Conservation (phyloP, 92 coral and sea anemone genomes). For the Zoanthus sociatus region DNA sequence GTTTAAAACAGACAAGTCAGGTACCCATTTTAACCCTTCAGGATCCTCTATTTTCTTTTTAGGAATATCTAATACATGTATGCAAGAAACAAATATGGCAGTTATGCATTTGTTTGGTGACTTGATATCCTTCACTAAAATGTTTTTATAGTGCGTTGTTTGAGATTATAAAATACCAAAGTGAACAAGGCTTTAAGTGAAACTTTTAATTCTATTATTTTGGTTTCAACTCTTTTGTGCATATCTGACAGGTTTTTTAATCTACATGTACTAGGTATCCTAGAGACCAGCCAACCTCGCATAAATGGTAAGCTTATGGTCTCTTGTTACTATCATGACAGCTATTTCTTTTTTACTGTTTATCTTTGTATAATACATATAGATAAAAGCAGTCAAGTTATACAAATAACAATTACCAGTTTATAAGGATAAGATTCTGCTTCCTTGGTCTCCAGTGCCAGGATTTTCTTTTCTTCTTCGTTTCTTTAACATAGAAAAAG, state of each 20-base stretch:
- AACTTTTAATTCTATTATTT: slow-evolving; percentile 10
- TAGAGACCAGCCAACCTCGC: slow-evolving; percentile 53
- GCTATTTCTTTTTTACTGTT: background rate
- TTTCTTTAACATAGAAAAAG: no score
- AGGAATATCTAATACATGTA: slow-evolving; percentile 31
- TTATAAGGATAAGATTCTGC: background rate
- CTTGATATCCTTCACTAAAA: slow-evolving; percentile 24
- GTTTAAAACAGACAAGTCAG: no score
- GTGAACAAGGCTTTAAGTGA: background rate
- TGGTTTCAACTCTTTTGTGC: background rate
- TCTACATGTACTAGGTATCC: slow-evolving; percentile 55
- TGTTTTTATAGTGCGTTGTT: background rate
- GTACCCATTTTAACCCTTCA: background rate
- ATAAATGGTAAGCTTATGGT: slow-evolving; percentile 48
- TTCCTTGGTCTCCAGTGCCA: background rate
- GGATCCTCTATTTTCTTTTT: background rate
- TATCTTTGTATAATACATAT: background rate
- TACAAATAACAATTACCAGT: background rate
- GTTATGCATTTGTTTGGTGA: slow-evolving; percentile 9
- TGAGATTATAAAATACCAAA: background rate
- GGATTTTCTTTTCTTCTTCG: background rate
- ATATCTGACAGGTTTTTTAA: slow-evolving; percentile 43
- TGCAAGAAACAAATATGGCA: slow-evolving; percentile 9
- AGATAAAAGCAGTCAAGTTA: background rate
- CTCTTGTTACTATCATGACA: slow-evolving; percentile 1